phyloP scores from a whole-genome alignment of 1,140 invertebrate genomes.

The Pachypeltis micranthus region DNA sequence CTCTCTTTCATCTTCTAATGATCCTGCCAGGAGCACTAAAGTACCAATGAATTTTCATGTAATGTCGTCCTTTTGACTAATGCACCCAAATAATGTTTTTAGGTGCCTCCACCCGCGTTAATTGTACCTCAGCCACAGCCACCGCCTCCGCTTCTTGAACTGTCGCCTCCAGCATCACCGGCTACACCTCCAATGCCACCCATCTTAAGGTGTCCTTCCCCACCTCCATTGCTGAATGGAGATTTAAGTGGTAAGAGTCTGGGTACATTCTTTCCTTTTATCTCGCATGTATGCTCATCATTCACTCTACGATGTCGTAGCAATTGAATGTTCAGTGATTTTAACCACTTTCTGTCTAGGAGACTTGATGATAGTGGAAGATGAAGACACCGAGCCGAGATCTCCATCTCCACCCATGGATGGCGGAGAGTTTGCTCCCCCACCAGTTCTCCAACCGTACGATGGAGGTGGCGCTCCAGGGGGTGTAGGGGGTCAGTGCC shows the following conservation, averaged over 20 bases:
- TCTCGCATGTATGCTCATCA: no score
- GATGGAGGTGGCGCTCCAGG: constrained; percentile 19
- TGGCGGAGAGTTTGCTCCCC: constrained; percentile 18
- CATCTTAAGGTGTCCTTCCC: constrained; percentile 17
- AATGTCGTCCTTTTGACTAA: no score
- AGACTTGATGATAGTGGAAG: constrained; percentile 7
- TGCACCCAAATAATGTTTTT: no score
- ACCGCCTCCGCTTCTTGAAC: neutral
- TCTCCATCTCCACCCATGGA: constrained; percentile 27
- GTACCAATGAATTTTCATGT: no score
- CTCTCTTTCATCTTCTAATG: no score
- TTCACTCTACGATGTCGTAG: no score
- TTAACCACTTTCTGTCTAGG: no score
- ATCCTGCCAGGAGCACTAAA: no score
- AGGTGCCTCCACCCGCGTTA: no score
- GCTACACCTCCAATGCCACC: constrained; percentile 27
- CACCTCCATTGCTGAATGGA: constrained; percentile 30
- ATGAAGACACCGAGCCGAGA: constrained; percentile 28
- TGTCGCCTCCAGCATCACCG: constrained; percentile 15
- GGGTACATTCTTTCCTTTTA: no score
- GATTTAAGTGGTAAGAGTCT: constrained; percentile 27
- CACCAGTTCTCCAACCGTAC: constrained; percentile 27
- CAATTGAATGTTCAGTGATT: no score
- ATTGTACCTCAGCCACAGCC: neutral
- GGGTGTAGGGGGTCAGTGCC: constrained; percentile 28